A percentile compares a stretch with the other conserved stretches of the same genome.
phyloP scores from a whole-genome alignment of 1,140 invertebrate genomes.

The Luehdorfia chinensis region DNA sequence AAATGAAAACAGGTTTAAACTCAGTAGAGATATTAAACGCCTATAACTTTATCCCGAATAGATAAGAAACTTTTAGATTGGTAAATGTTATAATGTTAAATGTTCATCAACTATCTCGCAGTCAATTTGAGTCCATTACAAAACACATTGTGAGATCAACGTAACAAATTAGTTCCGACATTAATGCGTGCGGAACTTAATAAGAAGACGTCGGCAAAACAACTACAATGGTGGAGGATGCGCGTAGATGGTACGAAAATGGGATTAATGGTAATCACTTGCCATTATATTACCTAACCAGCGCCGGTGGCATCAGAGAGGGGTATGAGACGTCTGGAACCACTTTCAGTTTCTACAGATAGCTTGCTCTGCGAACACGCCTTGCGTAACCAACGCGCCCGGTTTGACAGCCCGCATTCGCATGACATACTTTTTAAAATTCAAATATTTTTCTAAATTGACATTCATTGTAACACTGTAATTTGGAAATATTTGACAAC shows the following conservation, averaged over 20 bases:
- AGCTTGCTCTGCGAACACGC: conserved; percentile 42
- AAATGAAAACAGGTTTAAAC: no score
- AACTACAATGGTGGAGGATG: conserved; percentile 38
- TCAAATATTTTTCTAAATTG: conserved; percentile 30
- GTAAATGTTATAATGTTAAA: no score
- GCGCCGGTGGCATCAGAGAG: conserved; percentile 38
- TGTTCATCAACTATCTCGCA: no score
- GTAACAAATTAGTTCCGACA: conserved; percentile 12
- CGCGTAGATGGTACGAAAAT: conserved; percentile 37
- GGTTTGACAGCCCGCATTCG: conserved; percentile 48
- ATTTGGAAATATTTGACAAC: not conserved
- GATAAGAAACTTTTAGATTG: no score
- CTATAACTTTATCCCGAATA: no score
- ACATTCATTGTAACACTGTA: not conserved
- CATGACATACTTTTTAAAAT: conserved; percentile 60
- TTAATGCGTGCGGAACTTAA: conserved; percentile 17
- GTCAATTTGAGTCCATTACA: no score
- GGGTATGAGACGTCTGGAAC: conserved; percentile 34
- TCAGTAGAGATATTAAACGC: no score
- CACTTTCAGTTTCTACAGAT: conserved; percentile 68
- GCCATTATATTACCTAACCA: conserved; percentile 54
- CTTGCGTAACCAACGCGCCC: conserved; percentile 47
- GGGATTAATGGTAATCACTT: conserved; percentile 57
- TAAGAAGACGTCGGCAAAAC: conserved; percentile 34
- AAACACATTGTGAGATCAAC: not conserved